phyloP scores from a whole-genome alignment of 2,113 vertebrate genomes.

The Poeciliopsis occidentalis region DNA sequence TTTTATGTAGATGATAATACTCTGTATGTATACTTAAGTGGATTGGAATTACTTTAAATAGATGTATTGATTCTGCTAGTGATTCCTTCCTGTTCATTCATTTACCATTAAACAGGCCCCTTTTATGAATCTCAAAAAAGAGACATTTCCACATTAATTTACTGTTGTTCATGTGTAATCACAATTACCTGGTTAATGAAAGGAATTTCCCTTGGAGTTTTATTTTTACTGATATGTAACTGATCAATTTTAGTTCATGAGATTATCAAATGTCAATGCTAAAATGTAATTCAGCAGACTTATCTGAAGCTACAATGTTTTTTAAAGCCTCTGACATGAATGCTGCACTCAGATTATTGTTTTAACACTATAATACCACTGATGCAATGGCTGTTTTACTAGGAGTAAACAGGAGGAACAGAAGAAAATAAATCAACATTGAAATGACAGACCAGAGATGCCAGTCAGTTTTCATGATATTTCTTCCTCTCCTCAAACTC shows the following conservation, averaged over 20 bases:
- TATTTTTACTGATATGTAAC: too few relatives aligned
- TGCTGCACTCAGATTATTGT: neutral
- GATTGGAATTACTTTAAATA: too few relatives aligned
- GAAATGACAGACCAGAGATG: neutral
- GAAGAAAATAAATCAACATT: neutral
- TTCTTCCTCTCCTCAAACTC: too few relatives aligned
- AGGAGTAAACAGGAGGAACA: neutral
- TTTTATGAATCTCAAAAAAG: neutral
- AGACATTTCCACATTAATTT: neutral
- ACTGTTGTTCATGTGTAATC: too few relatives aligned
- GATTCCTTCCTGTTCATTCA: neutral
- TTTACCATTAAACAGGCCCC: neutral
- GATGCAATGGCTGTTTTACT: neutral
- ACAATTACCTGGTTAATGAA: too few relatives aligned
- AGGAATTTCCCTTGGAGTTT: too few relatives aligned
- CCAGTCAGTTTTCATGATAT: neutral
- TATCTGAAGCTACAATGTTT: too few relatives aligned
- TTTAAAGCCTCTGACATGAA: neutral
- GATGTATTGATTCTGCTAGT: neutral
- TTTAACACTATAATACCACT: neutral
- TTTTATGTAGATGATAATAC: too few relatives aligned
- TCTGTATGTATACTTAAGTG: too few relatives aligned
- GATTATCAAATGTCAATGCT: too few relatives aligned
- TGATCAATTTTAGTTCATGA: too few relatives aligned
- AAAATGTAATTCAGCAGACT: too few relatives aligned